Evolutionary conservation across 2,113 vertebrate genomes (phyloP).

Genomic region (Haliaeetus leucogaster): DNA sequence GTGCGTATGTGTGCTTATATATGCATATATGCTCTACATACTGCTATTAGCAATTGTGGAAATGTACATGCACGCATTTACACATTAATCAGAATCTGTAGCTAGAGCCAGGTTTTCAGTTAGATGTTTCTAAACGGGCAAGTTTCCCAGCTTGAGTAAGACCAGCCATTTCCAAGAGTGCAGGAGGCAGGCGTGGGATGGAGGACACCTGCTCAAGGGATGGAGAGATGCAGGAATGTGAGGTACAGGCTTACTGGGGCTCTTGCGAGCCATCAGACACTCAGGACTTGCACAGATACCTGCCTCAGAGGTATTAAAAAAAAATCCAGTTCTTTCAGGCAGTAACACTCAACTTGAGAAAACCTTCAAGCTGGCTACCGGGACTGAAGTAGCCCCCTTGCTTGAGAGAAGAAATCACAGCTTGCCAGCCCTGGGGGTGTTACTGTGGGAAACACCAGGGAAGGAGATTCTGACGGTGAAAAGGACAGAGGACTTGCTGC

Average conservation of each 20-base stretch:
- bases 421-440: background rate
- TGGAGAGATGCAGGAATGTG: background rate
- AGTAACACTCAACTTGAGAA: background rate
- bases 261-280: background rate
- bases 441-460: background rate
- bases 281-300: background rate
- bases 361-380: background rate
- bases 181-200: background rate
- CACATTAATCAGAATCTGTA: rapidly evolving
- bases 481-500: background rate
- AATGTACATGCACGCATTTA: background rate
- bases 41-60: background rate
- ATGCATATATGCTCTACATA: background rate
- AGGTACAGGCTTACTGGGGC: background rate
- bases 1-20: background rate
- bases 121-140: background rate
- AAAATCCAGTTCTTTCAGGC: background rate
- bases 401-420: background rate
- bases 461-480: background rate
- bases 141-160: background rate
- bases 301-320: background rate
- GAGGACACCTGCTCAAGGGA: background rate
- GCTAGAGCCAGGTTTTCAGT: background rate
- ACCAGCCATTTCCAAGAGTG: background rate
- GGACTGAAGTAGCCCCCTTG: background rate